Percentiles rank a stretch among this genome's conserved stretches.
These are phyloP conservation scores for Passer montanus DNA, from an alignment of 2,113 vertebrate genomes.

Conservation along the genomic window DNA sequence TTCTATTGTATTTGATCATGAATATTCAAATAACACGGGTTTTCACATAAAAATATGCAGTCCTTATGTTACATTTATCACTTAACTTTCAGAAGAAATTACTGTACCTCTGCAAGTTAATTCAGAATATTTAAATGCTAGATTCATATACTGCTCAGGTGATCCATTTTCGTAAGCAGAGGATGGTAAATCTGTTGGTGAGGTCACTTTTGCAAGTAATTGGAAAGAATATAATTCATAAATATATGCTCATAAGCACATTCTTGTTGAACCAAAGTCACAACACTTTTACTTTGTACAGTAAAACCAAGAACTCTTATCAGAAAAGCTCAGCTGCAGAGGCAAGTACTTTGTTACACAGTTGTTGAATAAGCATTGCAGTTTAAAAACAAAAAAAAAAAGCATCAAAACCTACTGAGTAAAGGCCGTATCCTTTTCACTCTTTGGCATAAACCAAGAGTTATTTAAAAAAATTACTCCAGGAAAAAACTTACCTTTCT, in stretches of 20 bases:
- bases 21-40: not conserved
- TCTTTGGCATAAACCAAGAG: not conserved
- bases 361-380: not conserved
- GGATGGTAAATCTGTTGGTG: not conserved
- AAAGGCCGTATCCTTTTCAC: not conserved
- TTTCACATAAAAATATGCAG: not conserved
- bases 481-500: not conserved
- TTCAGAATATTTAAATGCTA: not conserved
- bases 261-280: not conserved
- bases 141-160: not conserved
- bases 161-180: not conserved
- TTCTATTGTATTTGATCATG: not conserved
- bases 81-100: not conserved
- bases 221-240: not conserved
- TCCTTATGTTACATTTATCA: not conserved
- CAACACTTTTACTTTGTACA: not conserved
- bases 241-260: not conserved
- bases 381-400: not conserved
- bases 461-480: not conserved
- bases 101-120: not conserved
- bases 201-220: not conserved
- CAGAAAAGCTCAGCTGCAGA: not conserved
- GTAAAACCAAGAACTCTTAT: not conserved
- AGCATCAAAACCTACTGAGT: not conserved
- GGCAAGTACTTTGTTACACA: not conserved